Evolutionary conservation across 2,113 vertebrate species (phyloP).

Genomic region (Menidia beryllina): DNA sequence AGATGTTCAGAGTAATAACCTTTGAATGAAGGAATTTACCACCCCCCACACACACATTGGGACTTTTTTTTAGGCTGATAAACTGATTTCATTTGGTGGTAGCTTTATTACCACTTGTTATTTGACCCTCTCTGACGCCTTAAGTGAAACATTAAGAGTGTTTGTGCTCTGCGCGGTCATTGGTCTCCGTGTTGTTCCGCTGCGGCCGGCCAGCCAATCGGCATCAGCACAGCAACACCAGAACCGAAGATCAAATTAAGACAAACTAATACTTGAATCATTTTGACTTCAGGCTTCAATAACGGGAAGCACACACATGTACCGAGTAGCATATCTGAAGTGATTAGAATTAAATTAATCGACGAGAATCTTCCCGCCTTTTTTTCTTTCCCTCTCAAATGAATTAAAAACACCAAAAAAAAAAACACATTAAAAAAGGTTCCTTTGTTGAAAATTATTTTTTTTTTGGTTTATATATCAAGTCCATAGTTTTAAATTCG

Average conservation of each 20-base stretch:
- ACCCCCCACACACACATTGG: no score
- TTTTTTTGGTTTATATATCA: conserved; percentile 11
- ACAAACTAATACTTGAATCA: conserved; percentile 17
- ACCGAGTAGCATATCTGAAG: conserved; percentile 10
- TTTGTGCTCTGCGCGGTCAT: conserved; percentile 42
- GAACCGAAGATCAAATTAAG: not conserved
- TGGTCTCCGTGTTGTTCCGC: not conserved
- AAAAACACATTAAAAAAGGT: conserved; percentile 60
- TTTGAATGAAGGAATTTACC: not conserved
- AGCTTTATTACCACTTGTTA: not conserved
- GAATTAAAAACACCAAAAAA: conserved; percentile 61
- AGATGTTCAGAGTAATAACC: not conserved
- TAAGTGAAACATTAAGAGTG: conserved; percentile 1
- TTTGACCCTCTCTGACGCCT: not conserved
- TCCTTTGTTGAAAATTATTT: no score
- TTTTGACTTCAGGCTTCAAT: conserved; percentile 10
- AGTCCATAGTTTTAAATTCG: conserved; percentile 43
- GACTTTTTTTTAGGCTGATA: conserved; percentile 5
- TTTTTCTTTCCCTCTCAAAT: conserved; percentile 32
- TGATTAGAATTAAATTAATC: conserved; percentile 17
- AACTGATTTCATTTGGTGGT: conserved; percentile 3
- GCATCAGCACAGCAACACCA: not conserved
- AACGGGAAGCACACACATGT: conserved; percentile 29
- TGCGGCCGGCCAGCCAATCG: no score
- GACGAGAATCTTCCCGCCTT: conserved; percentile 9